Percentiles rank a stretch among this genome's conserved stretches.
Conservation (phyloP, 2,888 invertebrate species). For the Cephus nigrinus region DNA sequence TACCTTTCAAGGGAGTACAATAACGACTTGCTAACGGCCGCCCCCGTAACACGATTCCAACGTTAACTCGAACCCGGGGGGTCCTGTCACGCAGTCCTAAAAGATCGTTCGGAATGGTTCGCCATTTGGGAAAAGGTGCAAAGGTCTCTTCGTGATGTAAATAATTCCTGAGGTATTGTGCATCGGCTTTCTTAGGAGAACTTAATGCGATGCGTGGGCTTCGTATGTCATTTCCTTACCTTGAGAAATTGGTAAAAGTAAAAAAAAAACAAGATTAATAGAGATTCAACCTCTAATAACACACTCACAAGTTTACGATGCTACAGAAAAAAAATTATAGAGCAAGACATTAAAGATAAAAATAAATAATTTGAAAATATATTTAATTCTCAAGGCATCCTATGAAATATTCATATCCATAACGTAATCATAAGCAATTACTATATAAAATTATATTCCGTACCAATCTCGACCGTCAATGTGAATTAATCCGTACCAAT, state of each 20-base stretch:
- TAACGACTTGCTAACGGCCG: slow-evolving; percentile 21
- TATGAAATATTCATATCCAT: not conserved
- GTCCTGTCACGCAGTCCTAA: not conserved
- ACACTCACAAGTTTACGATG: not conserved
- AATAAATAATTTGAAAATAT: no score
- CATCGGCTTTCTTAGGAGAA: not conserved
- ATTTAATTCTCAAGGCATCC: not conserved
- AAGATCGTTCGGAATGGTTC: not conserved
- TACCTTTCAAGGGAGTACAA: slow-evolving; percentile 2
- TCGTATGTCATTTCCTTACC: not conserved
- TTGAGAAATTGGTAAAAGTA: not conserved
- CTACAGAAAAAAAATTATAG: not conserved
- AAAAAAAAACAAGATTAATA: not conserved
- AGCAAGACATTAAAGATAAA: not conserved
- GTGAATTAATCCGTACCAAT: not conserved
- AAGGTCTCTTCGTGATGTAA: not conserved
- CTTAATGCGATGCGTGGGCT: not conserved
- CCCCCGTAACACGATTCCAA: slow-evolving; percentile 16
- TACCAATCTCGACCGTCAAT: not conserved
- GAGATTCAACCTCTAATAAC: not conserved
- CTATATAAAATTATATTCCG: not conserved
- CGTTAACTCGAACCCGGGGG: slow-evolving; percentile 2
- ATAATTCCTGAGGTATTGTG: not conserved
- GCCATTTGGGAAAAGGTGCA: not conserved
- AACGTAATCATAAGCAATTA: not conserved